Evolutionary conservation across 2,113 vertebrate genomes (phyloP).

Genomic region (Stomatorhinus ivindoensis): DNA sequence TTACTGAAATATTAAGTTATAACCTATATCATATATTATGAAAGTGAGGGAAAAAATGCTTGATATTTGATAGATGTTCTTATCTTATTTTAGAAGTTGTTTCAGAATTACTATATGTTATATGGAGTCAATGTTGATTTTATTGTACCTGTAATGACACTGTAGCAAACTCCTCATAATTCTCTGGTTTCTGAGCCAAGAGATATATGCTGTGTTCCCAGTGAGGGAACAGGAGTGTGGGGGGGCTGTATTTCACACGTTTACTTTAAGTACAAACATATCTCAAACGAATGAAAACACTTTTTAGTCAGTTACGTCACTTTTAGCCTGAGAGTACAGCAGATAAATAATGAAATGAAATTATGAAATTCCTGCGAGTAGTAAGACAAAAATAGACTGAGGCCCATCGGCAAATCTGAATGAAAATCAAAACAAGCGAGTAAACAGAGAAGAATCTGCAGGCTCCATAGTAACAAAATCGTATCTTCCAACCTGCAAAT

Average conservation of each 20-base stretch:
- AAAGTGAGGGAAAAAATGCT: not conserved
- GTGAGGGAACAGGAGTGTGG: constrained; percentile 27
- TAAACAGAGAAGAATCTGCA: not conserved
- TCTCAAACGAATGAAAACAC: not conserved
- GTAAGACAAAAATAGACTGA: not conserved
- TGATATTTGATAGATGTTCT: not conserved
- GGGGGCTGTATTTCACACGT: not conserved
- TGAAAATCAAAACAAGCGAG: constrained; percentile 1
- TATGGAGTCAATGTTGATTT: constrained; percentile 19
- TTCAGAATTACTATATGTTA: not conserved
- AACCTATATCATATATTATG: not conserved
- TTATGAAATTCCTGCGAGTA: not conserved
- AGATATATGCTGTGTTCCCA: not conserved
- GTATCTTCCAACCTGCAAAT: not conserved
- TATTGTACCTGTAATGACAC: not conserved
- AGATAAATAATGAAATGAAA: constrained; percentile 8
- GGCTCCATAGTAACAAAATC: not conserved
- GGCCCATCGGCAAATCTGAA: not conserved
- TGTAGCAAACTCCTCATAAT: not conserved
- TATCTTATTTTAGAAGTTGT: not conserved
- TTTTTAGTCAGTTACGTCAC: not conserved
- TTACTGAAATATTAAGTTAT: no score
- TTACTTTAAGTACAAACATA: not conserved
- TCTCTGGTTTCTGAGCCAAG: not conserved
- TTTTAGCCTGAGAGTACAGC: not conserved